phyloP scores from a whole-genome alignment of 2,113 vertebrate species.

The Callipepla californica region DNA sequence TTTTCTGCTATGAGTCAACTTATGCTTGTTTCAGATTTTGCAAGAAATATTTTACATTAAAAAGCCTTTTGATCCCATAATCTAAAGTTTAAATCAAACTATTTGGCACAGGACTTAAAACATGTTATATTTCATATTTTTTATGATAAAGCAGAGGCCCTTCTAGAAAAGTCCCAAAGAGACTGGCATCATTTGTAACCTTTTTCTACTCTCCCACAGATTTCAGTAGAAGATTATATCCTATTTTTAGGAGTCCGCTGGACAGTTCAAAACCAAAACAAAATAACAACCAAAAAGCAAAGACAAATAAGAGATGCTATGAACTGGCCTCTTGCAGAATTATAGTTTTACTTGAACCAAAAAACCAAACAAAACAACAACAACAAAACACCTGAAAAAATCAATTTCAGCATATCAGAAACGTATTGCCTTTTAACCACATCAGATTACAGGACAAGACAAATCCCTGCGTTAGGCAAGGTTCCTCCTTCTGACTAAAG shows the following conservation, averaged over 20 bases:
- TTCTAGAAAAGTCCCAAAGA: not conserved
- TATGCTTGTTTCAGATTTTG: not conserved
- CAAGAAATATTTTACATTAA: not conserved
- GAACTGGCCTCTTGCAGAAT: not conserved
- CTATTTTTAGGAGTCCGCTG: not conserved
- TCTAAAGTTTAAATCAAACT: not conserved
- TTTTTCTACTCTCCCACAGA: not conserved
- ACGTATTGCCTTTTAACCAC: not conserved
- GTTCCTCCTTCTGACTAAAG: not conserved
- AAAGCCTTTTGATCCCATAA: not conserved
- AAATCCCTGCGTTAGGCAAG: not conserved
- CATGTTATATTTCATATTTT: not conserved
- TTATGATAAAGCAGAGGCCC: not conserved
- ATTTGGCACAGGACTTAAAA: not conserved
- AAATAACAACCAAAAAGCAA: not conserved
- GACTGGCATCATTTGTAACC: not conserved
- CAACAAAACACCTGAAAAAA: too few relatives aligned
- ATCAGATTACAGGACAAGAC: not conserved
- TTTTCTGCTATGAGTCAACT: slow-evolving; percentile 28
- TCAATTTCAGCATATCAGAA: not conserved
- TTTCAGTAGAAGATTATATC: not conserved
- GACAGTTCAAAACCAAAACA: not conserved
- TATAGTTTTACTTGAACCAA: not conserved
- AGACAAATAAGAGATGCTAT: not conserved
- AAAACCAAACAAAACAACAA: not conserved